These are phyloP conservation scores for Pecten maximus DNA, from an alignment of 2,888 invertebrate species.

Conservation along the genomic window DNA sequence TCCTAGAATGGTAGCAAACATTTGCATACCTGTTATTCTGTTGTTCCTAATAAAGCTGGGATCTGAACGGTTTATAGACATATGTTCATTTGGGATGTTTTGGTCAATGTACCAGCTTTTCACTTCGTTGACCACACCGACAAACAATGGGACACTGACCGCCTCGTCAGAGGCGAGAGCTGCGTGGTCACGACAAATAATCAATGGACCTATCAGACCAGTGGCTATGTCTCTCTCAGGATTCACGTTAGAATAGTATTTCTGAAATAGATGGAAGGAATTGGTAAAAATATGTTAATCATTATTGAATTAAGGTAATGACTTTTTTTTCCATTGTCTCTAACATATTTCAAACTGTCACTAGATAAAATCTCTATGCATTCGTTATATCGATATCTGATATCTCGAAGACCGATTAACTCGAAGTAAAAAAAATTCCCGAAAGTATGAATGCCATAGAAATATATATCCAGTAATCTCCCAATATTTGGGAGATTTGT, in stretches of 20 bases:
- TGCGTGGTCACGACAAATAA: conserved; percentile 39
- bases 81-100: not conserved
- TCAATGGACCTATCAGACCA: conserved; percentile 51
- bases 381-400: too few relatives aligned
- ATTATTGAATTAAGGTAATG: too few relatives aligned
- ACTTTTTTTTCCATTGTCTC: too few relatives aligned
- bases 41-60: not conserved
- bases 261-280: conserved; percentile 23
- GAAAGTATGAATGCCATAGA: too few relatives aligned
- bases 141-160: conserved; percentile 40
- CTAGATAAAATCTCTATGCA: too few relatives aligned
- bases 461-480: too few relatives aligned
- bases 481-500: too few relatives aligned
- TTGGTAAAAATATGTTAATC: not conserved
- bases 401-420: too few relatives aligned
- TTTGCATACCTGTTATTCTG: not conserved
- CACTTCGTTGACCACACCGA: conserved; percentile 49
- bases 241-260: conserved; percentile 42
- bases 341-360: too few relatives aligned
- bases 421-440: too few relatives aligned
- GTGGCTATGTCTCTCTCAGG: conserved; percentile 37
- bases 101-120: conserved; percentile 48
- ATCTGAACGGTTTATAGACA: not conserved
- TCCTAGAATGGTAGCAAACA: too few relatives aligned
- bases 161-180: not conserved